Percentiles rank a stretch among this genome's conserved stretches.
phyloP scores from a whole-genome alignment of 2,888 invertebrate genomes.

The Drosophila testacea region DNA sequence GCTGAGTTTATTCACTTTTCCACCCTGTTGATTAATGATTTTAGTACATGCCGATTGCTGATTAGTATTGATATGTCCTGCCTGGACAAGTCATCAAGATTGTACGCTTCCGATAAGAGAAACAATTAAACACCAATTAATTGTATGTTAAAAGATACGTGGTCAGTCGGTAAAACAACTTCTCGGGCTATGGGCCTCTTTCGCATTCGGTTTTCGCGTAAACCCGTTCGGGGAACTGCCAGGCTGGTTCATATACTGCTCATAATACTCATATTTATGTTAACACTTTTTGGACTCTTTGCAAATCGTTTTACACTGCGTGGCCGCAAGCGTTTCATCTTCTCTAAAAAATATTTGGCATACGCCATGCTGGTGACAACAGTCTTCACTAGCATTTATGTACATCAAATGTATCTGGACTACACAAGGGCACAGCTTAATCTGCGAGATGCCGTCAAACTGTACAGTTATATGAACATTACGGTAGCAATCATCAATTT shows the following conservation, averaged over 20 bases:
- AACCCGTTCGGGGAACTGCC: conserved; percentile 33
- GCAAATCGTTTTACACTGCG: conserved; percentile 53
- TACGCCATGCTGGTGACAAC: conserved; percentile 62
- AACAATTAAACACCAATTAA: conserved; percentile 19
- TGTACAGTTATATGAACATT: conserved; percentile 80
- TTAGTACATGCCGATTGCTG: not conserved
- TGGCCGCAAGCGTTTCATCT: conserved; percentile 51
- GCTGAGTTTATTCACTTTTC: not conserved
- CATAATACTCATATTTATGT: conserved; percentile 35
- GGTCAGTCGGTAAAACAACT: conserved; percentile 22
- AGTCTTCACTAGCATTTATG: conserved; percentile 66
- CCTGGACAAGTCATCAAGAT: conserved; percentile 22
- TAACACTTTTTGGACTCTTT: conserved; percentile 65
- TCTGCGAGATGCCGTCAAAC: conserved; percentile 71
- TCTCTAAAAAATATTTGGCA: conserved; percentile 57
- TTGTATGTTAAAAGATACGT: not conserved
- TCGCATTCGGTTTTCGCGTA: conserved; percentile 38
- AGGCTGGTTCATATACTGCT: conserved; percentile 51
- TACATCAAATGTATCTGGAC: conserved; percentile 66
- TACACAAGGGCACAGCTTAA: conserved; percentile 60
- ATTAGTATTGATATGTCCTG: conserved; percentile 14
- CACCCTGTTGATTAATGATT: conserved; percentile 8
- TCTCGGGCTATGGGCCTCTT: conserved; percentile 41
- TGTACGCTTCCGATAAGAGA: conserved; percentile 3
- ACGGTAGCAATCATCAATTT: conserved; percentile 69